Evolutionary conservation across 2,888 invertebrate genomes (phyloP).

Genomic region (Disparrhopalites patrizii): DNA sequence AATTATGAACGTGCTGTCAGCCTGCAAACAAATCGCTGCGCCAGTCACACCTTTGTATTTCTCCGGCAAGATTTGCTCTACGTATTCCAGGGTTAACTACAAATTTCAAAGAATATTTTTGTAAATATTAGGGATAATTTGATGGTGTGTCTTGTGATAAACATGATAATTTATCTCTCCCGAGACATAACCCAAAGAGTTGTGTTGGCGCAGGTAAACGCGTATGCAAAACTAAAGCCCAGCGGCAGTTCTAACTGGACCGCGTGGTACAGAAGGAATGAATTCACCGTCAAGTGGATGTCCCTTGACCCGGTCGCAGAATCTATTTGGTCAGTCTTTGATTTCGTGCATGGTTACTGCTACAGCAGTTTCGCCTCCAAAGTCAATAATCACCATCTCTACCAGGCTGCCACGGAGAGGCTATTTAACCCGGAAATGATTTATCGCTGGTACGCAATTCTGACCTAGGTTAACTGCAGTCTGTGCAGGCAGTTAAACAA

Average conservation of each 20-base stretch:
- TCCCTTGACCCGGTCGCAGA: constrained; percentile 32
- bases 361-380: background rate
- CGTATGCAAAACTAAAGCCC: background rate
- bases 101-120: too few relatives aligned
- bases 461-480: too few relatives aligned
- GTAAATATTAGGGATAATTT: too few relatives aligned
- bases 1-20: constrained; percentile 22
- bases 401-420: constrained; percentile 25
- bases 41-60: constrained; percentile 10
- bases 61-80: constrained; percentile 13
- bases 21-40: constrained; percentile 15
- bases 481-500: too few relatives aligned
- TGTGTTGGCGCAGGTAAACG: background rate
- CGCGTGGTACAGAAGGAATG: constrained; percentile 9
- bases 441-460: constrained; percentile 27
- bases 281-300: constrained; percentile 31
- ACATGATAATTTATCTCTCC: too few relatives aligned
- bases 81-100: too few relatives aligned
- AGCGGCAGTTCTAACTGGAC: background rate
- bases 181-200: too few relatives aligned
- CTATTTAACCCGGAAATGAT: constrained; percentile 19
- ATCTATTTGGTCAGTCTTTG: constrained; percentile 32
- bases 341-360: constrained; percentile 22
- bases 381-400: constrained; percentile 22
- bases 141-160: too few relatives aligned